Base-by-base conservation (phyloP, 1,140 invertebrate genomes). In the Trinorchestia longiramus region DNA sequence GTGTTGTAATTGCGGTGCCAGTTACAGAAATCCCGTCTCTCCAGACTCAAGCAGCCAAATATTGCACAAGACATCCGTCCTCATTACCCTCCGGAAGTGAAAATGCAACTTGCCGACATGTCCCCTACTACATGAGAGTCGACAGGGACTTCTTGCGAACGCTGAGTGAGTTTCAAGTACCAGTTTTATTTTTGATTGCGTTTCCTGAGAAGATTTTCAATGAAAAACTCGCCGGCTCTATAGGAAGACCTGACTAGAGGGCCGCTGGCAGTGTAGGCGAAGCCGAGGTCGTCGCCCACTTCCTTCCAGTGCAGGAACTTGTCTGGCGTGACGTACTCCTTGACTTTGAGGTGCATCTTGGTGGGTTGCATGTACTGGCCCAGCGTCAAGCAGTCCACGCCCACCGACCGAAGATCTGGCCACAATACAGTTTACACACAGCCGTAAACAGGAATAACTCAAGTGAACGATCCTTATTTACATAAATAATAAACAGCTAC, bases 301-400 rank as follows among this genome's bases (percentile, higher is more conserved):
- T 98, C 97, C 97, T 99, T 98, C 99, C 99, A 99, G 96, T 98
- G 97, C 97, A 99, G 98, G 97, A 99, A 99, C 97, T 99, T 99
- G 96, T 98, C 98, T 0, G 99, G 99, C 0, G 99, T 99, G 0
- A 99, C 98, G 97, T 99, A 99, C 97, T 99, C 99, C 95, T 98
- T 95, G 96, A 98, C 99, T 98, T 99, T 99, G 11, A 99, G 97
- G 97, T 99, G 99, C 95, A 98, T 98, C 97, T 99, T 99, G 3
- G 99, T 99, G 0, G 99, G 99, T 97, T 99, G 99, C 99, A 99
- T 99, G 97, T 99, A 99, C 97, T 99, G 99, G 0, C 99, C 99
- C 17, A 99, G 97, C 0, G 99, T 99, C 0, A 99, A 97, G 97
- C 99, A 99, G 97, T 99, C 99, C 0, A 99, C 99, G 45, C 98